Evolutionary conservation across 2,113 vertebrate genomes (phyloP).

Genomic region (Mesitornis unicolor): DNA sequence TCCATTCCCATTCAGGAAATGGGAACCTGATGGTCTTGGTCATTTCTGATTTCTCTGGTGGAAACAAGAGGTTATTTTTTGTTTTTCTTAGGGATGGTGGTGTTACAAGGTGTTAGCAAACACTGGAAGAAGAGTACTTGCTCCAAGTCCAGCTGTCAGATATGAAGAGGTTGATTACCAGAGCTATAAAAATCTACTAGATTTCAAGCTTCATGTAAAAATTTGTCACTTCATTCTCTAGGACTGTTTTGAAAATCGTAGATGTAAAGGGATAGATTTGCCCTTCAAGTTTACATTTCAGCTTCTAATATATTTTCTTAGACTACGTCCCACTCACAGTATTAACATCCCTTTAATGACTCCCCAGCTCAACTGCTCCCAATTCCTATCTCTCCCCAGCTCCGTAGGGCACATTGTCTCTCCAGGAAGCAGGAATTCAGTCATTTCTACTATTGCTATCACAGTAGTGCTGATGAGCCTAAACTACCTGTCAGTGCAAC

Average conservation of each 20-base stretch:
- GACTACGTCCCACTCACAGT: neutral
- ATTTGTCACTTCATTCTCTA: neutral
- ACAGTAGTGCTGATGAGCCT: accelerated
- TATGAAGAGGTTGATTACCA: neutral
- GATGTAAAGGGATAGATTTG: neutral
- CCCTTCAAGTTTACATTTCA: neutral
- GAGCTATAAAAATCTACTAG: neutral
- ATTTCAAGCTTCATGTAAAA: neutral
- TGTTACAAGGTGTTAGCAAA: neutral
- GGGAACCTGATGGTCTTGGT: neutral
- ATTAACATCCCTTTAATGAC: neutral
- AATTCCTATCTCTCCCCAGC: neutral
- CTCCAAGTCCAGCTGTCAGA: neutral
- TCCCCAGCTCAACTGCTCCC: neutral
- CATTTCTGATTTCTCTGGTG: neutral
- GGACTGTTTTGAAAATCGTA: neutral
- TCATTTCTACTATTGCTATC: neutral
- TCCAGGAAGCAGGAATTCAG: neutral
- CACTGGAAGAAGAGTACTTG: neutral
- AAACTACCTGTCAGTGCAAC: neutral
- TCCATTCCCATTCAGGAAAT: too few relatives aligned
- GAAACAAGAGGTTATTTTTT: neutral
- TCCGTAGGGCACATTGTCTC: neutral
- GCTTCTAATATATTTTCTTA: constrained; percentile 22
- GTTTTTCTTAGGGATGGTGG: neutral